These are phyloP conservation scores for Ailuropoda melanoleuca DNA, from an alignment of 2,113 vertebrate genomes.

Conservation along the genomic window DNA sequence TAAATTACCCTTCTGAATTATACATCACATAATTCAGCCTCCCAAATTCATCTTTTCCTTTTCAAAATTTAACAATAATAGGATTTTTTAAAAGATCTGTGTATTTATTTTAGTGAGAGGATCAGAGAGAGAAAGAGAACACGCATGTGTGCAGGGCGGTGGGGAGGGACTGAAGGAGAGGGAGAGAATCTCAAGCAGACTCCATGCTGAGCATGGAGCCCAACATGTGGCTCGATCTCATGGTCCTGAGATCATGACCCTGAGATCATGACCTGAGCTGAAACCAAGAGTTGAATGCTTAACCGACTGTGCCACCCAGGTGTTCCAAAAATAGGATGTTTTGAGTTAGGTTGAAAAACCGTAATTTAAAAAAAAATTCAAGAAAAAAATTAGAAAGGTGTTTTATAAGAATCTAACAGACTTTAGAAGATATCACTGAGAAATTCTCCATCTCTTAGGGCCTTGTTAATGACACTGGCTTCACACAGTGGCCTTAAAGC, in stretches of 20 bases:
- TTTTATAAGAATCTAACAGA: neutral
- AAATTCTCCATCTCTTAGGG: neutral
- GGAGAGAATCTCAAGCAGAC: neutral
- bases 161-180: neutral
- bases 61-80: neutral
- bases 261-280: neutral
- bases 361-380: neutral
- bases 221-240: neutral
- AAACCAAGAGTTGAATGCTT: neutral
- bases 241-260: neutral
- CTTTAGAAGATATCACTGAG: neutral
- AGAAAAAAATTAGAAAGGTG: neutral
- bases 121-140: neutral
- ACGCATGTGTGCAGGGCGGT: neutral
- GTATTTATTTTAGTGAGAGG: neutral
- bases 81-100: neutral
- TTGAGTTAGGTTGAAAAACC: neutral
- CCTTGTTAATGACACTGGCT: neutral
- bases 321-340: neutral
- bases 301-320: neutral
- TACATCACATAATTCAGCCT: neutral
- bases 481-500: neutral
- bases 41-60: neutral
- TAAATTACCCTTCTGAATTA: neutral
- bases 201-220: neutral